Conservation (phyloP, 2,113 vertebrate species). For the Psephotus haematonotus region DNA sequence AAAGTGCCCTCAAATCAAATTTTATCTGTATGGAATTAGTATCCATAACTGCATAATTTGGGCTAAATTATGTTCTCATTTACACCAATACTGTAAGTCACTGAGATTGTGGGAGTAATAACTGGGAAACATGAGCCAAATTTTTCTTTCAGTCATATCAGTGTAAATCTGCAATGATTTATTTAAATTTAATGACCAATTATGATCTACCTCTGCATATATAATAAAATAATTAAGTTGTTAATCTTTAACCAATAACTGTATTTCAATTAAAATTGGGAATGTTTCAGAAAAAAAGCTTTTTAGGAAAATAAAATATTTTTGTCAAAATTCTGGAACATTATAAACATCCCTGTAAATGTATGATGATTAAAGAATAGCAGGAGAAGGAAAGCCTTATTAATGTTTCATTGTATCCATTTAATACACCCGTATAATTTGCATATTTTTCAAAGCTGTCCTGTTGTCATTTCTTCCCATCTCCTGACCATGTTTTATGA, state of each 20-base stretch:
- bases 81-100: background rate
- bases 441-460: constrained; percentile 25
- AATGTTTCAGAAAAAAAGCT: background rate
- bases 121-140: background rate
- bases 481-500: background rate
- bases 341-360: background rate
- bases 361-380: background rate
- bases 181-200: constrained; percentile 41
- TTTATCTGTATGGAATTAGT: constrained; percentile 10
- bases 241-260: background rate
- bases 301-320: background rate
- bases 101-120: constrained; percentile 1
- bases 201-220: background rate
- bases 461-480: constrained; percentile 7
- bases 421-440: constrained; percentile 14
- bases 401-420: constrained; percentile 6
- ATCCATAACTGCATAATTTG: constrained; percentile 1
- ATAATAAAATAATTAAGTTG: background rate
- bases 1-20: constrained; percentile 30
- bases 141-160: constrained; percentile 42
- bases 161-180: background rate
- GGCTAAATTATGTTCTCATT: constrained; percentile 43
- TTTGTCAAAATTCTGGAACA: background rate
- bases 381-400: background rate
- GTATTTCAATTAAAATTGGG: background rate